These are phyloP conservation scores for Carettochelys insculpta DNA, from an alignment of 2,113 vertebrate genomes.

Conservation along the genomic window DNA sequence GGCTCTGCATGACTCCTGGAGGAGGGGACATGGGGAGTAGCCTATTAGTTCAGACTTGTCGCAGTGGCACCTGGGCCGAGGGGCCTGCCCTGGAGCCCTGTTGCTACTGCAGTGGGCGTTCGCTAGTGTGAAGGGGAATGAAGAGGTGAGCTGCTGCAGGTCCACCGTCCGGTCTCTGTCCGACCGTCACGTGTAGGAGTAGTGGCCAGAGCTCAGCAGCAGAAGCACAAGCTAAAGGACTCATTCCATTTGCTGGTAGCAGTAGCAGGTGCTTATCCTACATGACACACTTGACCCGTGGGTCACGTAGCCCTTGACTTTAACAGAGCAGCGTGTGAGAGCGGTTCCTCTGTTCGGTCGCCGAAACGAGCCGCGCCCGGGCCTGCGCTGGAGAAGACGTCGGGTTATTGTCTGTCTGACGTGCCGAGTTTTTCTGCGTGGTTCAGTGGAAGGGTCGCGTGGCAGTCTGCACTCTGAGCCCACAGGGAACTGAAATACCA, in stretches of 20 bases:
- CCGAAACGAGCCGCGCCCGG: slow-evolving; percentile 20
- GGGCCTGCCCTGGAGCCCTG: no score
- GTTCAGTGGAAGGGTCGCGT: slow-evolving; percentile 59
- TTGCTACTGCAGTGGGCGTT: no score
- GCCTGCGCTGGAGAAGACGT: slow-evolving; percentile 52
- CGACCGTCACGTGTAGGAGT: neutral
- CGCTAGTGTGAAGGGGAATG: neutral
- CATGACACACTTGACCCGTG: neutral
- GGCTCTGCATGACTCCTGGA: neutral
- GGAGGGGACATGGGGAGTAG: neutral
- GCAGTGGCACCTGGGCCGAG: neutral
- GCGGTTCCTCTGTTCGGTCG: neutral
- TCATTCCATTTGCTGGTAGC: neutral
- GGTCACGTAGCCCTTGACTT: neutral
- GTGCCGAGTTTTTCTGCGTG: slow-evolving; percentile 69
- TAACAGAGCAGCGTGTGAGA: no score
- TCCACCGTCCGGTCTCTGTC: neutral
- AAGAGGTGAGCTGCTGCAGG: neutral
- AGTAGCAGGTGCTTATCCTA: neutral
- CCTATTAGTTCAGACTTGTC: neutral
- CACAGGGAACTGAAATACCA: slow-evolving; percentile 2
- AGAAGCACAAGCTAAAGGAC: neutral
- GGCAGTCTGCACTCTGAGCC: slow-evolving; percentile 38
- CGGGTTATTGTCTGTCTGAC: slow-evolving; percentile 69
- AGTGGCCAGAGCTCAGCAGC: neutral